These are phyloP conservation scores for Bradypus variegatus DNA, from an alignment of 2,797 vertebrate genomes.

Conservation along the genomic window DNA sequence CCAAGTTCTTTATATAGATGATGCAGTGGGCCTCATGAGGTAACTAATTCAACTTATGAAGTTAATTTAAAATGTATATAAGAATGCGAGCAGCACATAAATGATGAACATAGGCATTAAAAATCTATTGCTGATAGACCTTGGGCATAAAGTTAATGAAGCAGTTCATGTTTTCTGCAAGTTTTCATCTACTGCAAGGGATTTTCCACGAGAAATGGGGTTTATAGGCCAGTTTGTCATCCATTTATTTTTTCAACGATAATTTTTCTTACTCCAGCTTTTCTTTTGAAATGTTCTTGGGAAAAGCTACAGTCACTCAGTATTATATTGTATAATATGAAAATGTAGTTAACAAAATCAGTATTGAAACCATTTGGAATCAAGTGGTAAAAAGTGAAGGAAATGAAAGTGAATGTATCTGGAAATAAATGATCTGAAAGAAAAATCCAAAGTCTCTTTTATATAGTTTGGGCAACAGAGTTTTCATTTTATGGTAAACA, in stretches of 20 bases:
- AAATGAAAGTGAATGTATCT: conserved; percentile 29
- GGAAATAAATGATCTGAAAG: conserved; percentile 39
- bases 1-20: conserved; percentile 35
- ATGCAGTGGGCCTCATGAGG: neutral
- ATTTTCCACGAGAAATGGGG: conserved; percentile 26
- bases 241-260: conserved; percentile 6
- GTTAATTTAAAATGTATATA: conserved; percentile 44
- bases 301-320: neutral
- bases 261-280: conserved; percentile 34
- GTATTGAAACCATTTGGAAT: neutral
- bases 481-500: conserved; percentile 44
- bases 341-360: conserved; percentile 1
- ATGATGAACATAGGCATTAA: conserved; percentile 44
- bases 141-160: conserved; percentile 45
- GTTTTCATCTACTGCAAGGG: conserved; percentile 24
- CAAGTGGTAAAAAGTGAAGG: neutral
- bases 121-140: conserved; percentile 46
- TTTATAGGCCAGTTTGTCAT: neutral
- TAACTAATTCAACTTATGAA: conserved; percentile 30
- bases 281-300: neutral
- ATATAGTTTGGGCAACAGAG: conserved; percentile 12
- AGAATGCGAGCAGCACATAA: conserved; percentile 5
- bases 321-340: neutral
- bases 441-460: conserved; percentile 19
- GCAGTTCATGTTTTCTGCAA: conserved; percentile 44